Conservation (phyloP, 2,888 invertebrate genomes). For the Eristalinus sepulchralis region DNA sequence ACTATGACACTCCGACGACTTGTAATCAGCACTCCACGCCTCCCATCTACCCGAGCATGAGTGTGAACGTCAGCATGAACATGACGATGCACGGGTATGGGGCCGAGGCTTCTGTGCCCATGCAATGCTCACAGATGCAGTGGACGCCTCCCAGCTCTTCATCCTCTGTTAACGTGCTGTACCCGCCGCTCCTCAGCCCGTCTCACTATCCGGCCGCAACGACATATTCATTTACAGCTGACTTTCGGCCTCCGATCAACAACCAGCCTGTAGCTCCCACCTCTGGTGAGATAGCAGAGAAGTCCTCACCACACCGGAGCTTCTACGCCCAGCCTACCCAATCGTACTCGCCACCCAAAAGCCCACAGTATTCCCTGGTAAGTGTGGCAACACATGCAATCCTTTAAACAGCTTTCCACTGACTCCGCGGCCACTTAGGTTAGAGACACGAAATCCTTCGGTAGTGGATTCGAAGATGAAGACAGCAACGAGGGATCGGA, state of each 20-base stretch:
- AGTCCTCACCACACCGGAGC: slow-evolving; percentile 77
- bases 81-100: slow-evolving; percentile 96
- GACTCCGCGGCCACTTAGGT: slow-evolving; percentile 46
- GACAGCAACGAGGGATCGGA: slow-evolving; percentile 83
- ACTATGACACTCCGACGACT: slow-evolving; percentile 78
- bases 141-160: slow-evolving; percentile 86
- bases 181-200: slow-evolving; percentile 86
- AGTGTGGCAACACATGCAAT: slow-evolving; percentile 21
- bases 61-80: slow-evolving; percentile 96
- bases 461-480: slow-evolving; percentile 85
- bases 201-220: slow-evolving; percentile 85
- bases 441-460: slow-evolving; percentile 75
- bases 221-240: slow-evolving; percentile 92
- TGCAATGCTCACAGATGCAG: slow-evolving; percentile 88
- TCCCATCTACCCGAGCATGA: slow-evolving; percentile 94
- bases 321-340: slow-evolving; percentile 79
- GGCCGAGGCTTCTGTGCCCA: slow-evolving; percentile 79
- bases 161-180: slow-evolving; percentile 85
- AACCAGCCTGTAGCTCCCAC: slow-evolving; percentile 81
- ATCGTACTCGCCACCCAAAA: slow-evolving; percentile 78
- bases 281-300: slow-evolving; percentile 72
- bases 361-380: slow-evolving; percentile 77
- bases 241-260: slow-evolving; percentile 85
- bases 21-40: slow-evolving; percentile 74
- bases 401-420: background rate